Evolutionary conservation across 2,797 vertebrate genomes (phyloP).

Genomic region (Sebastes melanostomus): DNA sequence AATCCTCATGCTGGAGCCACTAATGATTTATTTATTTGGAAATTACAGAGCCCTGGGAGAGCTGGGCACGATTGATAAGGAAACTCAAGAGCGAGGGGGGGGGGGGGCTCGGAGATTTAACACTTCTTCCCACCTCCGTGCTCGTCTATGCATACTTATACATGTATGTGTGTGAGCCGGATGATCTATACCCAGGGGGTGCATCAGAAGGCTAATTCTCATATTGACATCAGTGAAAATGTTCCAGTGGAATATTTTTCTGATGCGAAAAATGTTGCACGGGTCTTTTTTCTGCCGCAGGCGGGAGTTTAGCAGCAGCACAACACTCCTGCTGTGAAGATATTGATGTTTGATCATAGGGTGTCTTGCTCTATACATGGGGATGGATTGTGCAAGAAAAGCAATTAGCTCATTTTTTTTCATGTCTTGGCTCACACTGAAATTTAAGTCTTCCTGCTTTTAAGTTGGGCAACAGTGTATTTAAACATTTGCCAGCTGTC

Average conservation of each 20-base stretch:
- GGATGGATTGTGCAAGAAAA: conserved; percentile 15
- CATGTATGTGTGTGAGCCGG: background rate
- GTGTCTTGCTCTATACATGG: conserved; percentile 44
- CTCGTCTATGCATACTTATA: conserved; percentile 13
- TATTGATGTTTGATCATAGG: conserved; percentile 68
- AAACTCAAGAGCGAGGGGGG: conserved; percentile 26
- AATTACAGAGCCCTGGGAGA: conserved; percentile 73
- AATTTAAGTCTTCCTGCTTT: conserved; percentile 14
- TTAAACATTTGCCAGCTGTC: conserved; percentile 50
- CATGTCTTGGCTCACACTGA: conserved; percentile 12
- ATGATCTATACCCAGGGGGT: conserved; percentile 11
- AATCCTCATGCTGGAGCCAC: conserved; percentile 67
- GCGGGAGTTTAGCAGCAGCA: conserved; percentile 25
- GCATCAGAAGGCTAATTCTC: conserved; percentile 50
- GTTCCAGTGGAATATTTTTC: conserved; percentile 29
- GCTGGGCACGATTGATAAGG: conserved; percentile 73
- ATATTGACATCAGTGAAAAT: conserved; percentile 32
- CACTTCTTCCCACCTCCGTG: conserved; percentile 33
- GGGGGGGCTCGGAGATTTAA: conserved; percentile 19
- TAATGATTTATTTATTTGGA: conserved; percentile 81
- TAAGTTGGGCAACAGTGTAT: conserved; percentile 25
- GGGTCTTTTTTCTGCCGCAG: conserved; percentile 37
- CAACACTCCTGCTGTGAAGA: conserved; percentile 44
- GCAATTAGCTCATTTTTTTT: conserved; percentile 32
- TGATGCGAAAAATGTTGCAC: conserved; percentile 25